Conservation (phyloP, 1,140 invertebrate genomes). For the Melanaphis sacchari region DNA sequence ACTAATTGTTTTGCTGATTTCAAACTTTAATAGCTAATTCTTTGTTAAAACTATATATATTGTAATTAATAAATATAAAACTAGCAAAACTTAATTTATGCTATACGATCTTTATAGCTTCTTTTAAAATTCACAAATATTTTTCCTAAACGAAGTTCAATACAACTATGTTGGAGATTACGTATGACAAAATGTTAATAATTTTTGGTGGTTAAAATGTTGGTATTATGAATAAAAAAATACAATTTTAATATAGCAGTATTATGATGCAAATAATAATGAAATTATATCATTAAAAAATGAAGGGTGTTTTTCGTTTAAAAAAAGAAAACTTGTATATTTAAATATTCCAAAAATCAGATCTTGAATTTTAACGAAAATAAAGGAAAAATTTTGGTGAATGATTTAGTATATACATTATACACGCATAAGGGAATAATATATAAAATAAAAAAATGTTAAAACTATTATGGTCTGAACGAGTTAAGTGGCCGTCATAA, state of each 20-base stretch:
- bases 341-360: not conserved
- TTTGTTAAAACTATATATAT: not conserved
- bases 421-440: not conserved
- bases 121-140: not conserved
- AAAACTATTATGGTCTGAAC: not conserved
- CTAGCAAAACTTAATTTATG: not conserved
- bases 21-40: not conserved
- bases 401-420: not conserved
- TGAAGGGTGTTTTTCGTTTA: not conserved
- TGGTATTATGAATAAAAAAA: not conserved
- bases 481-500: not conserved
- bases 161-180: not conserved
- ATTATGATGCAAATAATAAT: too few species aligned
- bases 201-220: not conserved
- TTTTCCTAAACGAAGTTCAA: not conserved
- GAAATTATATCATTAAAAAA: too few species aligned
- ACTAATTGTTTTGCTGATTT: not conserved
- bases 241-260: too few species aligned
- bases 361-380: not conserved
- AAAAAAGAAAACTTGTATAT: not conserved
- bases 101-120: not conserved
- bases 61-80: too few species aligned
- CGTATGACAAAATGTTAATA: not conserved
- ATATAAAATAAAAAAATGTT: not conserved
- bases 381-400: not conserved